Evolutionary conservation across 2,888 invertebrate genomes (phyloP).

Genomic region (Polymixis lichenea): DNA sequence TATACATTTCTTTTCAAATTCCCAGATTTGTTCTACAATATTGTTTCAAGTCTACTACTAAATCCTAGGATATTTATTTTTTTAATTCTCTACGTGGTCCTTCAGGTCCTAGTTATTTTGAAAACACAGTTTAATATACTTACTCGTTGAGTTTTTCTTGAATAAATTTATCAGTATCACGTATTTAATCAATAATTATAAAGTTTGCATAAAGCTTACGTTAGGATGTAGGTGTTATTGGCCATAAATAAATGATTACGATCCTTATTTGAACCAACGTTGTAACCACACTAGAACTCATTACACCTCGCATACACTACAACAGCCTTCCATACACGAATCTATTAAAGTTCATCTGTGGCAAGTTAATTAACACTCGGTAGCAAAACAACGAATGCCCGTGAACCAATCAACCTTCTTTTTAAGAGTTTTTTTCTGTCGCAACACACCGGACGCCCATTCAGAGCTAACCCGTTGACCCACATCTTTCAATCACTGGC

Average conservation of each 20-base stretch:
- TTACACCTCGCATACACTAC: constrained; percentile 20
- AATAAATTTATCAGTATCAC: not conserved
- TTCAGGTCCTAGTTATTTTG: no score
- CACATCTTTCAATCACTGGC: constrained; percentile 84
- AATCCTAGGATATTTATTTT: no score
- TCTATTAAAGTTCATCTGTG: constrained; percentile 58
- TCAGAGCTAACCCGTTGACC: constrained; percentile 83
- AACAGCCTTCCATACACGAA: constrained; percentile 44
- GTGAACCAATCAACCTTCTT: constrained; percentile 78
- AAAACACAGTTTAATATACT: no score
- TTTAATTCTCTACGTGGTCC: no score
- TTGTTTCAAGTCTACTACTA: no score
- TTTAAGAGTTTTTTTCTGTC: constrained; percentile 73
- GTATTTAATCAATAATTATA: not conserved
- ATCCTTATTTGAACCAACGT: constrained; percentile 7
- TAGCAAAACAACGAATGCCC: constrained; percentile 79
- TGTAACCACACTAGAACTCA: constrained; percentile 23
- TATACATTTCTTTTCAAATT: no score
- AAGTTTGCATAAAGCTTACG: not conserved
- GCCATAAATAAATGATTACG: not conserved
- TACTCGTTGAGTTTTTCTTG: no score
- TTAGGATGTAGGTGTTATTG: not conserved
- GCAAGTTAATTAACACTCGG: constrained; percentile 76
- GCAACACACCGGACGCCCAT: constrained; percentile 73
- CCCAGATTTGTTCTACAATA: no score